These are phyloP conservation scores for Aporrectodea caliginosa DNA, from an alignment of 1,140 invertebrate species.

Conservation along the genomic window DNA sequence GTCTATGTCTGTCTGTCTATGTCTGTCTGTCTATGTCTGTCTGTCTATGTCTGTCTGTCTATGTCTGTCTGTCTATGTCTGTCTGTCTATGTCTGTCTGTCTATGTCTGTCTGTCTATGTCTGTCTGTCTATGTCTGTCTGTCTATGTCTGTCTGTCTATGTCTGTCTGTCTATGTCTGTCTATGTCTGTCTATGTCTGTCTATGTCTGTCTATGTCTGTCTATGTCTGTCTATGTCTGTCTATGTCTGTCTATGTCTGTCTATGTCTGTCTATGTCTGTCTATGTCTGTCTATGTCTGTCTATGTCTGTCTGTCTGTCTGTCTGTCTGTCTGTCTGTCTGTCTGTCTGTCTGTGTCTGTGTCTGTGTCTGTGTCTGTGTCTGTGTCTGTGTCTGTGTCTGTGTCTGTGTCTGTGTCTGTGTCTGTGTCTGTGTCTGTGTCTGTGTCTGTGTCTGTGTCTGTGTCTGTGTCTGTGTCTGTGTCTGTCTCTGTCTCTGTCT, in stretches of 20 bases:
- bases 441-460: neutral
- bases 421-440: neutral
- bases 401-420: neutral
- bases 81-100: too few relatives aligned
- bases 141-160: neutral
- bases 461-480: neutral
- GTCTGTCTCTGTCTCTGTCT: too few relatives aligned
- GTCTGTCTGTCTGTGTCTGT: neutral
- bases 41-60: too few relatives aligned
- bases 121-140: neutral
- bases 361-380: neutral
- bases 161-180: neutral
- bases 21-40: too few relatives aligned
- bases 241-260: neutral
- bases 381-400: neutral
- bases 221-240: neutral
- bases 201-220: neutral
- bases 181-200: neutral
- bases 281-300: neutral
- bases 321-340: neutral
- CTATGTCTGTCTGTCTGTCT: neutral
- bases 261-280: neutral
- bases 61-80: too few relatives aligned
- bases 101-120: too few relatives aligned
- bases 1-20: too few relatives aligned